A percentile compares a stretch with the other conserved stretches of the same genome.
Evolutionary conservation across 2,113 vertebrate genomes (phyloP).

Genomic region (Pseudorasbora parva): DNA sequence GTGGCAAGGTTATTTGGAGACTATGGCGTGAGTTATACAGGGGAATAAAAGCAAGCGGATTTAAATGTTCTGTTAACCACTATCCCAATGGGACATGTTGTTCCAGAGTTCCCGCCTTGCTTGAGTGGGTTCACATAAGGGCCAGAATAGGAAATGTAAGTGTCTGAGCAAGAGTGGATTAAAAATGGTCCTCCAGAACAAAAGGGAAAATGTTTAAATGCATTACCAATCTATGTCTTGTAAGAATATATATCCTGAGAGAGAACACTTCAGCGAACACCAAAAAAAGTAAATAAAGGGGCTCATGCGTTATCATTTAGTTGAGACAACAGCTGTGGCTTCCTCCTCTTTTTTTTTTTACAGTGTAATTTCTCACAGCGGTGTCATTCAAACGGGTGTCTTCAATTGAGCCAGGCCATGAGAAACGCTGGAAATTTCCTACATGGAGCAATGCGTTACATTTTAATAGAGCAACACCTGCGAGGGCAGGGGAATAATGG

Average conservation of each 20-base stretch:
- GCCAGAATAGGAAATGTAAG: slow-evolving; percentile 24
- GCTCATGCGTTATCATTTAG: slow-evolving; percentile 28
- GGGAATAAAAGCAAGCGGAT: slow-evolving; percentile 49
- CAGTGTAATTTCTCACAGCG: slow-evolving; percentile 30
- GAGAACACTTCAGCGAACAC: slow-evolving; percentile 35
- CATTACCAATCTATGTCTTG: slow-evolving; percentile 34
- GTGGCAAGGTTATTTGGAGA: slow-evolving; percentile 25
- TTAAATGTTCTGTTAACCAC: slow-evolving; percentile 76
- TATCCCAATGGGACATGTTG: slow-evolving; percentile 52
- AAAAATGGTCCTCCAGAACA: slow-evolving; percentile 30
- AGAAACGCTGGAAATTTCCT: slow-evolving; percentile 35
- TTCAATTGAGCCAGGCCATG: slow-evolving; percentile 46
- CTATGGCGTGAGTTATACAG: slow-evolving; percentile 36
- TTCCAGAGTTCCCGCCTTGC: slow-evolving; percentile 26
- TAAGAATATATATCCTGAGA: slow-evolving; percentile 21
- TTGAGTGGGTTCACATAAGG: slow-evolving; percentile 45
- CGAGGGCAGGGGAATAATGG: slow-evolving; percentile 79
- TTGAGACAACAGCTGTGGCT: slow-evolving; percentile 15
- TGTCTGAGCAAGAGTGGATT: slow-evolving; percentile 27
- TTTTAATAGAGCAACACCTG: slow-evolving; percentile 83
- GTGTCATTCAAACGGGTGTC: slow-evolving; percentile 45
- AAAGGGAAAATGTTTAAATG: slow-evolving; percentile 31
- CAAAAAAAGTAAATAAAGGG: slow-evolving; percentile 45
- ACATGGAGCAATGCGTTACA: slow-evolving; percentile 61
- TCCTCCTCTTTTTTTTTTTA: slow-evolving; percentile 14